Percentiles rank a stretch among this genome's conserved stretches.
Conservation (phyloP, 2,888 invertebrate genomes). For the Smittia aterrima region DNA sequence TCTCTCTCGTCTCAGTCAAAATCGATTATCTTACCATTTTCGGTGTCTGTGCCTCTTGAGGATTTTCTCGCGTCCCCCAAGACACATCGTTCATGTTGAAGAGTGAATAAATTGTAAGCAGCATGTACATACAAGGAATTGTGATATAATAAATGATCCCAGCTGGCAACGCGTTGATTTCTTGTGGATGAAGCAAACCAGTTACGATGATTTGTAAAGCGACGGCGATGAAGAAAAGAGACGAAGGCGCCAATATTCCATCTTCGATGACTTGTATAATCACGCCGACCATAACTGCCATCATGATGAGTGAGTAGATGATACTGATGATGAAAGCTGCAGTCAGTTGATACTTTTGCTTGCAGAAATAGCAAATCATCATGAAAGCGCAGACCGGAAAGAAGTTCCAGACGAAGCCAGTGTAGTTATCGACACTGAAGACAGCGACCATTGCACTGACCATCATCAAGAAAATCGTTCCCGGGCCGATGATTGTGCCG, state of each 20-base stretch:
- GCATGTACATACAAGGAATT: constrained; percentile 92
- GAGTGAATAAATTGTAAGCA: constrained; percentile 86
- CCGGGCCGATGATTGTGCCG: constrained; percentile 66
- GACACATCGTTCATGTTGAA: constrained; percentile 91
- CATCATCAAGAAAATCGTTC: constrained; percentile 73
- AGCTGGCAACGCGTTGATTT: constrained; percentile 71
- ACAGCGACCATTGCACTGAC: constrained; percentile 69
- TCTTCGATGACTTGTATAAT: constrained; percentile 74
- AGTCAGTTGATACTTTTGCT: constrained; percentile 64
- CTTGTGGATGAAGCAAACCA: constrained; percentile 76
- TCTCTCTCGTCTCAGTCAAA: no score
- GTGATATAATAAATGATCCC: constrained; percentile 82
- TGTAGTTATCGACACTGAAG: constrained; percentile 68
- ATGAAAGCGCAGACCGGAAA: constrained; percentile 67
- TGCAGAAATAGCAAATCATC: constrained; percentile 62
- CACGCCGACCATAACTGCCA: constrained; percentile 80
- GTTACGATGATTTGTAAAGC: constrained; percentile 66
- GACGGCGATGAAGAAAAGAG: constrained; percentile 77
- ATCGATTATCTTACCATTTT: constrained; percentile 31
- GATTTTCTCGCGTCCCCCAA: constrained; percentile 90
- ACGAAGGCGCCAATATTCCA: constrained; percentile 77
- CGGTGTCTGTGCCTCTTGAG: constrained; percentile 46
- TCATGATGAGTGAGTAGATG: constrained; percentile 80
- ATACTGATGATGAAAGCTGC: constrained; percentile 74
- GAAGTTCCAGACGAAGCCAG: constrained; percentile 65